A percentile compares a stretch with the other conserved stretches of the same genome.
These are phyloP conservation scores for Corella eumyota DNA, from an alignment of 23 tunicate species.

Conservation along the genomic window DNA sequence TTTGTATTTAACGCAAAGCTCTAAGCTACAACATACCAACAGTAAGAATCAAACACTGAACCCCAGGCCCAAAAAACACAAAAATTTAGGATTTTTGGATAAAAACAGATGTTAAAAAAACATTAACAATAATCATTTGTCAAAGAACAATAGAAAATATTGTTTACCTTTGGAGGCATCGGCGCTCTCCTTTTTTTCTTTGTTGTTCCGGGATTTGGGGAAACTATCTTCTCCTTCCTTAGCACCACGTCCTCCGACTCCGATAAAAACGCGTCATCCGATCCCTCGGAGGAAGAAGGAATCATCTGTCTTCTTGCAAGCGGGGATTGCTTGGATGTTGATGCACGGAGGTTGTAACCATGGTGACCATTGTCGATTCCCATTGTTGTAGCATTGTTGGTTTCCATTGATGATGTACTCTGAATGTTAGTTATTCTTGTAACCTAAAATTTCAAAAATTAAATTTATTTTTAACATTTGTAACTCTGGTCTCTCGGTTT, in stretches of 20 bases:
- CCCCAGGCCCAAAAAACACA: too few species aligned
- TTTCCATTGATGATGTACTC: not conserved
- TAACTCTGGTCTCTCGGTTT: too few species aligned
- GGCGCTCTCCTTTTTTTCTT: slow-evolving; percentile 69
- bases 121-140: too few species aligned
- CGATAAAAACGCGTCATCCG: slow-evolving; percentile 54
- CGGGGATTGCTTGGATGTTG: not conserved
- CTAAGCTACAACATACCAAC: too few species aligned
- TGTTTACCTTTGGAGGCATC: slow-evolving; percentile 36
- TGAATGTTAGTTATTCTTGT: slow-evolving; percentile 6
- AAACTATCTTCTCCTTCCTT: not conserved
- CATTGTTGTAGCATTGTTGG: too few species aligned
- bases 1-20: too few species aligned
- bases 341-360: slow-evolving; percentile 13
- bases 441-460: slow-evolving; percentile 1
- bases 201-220: slow-evolving; percentile 1
- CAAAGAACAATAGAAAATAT: too few species aligned
- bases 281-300: slow-evolving; percentile 11
- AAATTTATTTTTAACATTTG: too few species aligned
- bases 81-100: too few species aligned
- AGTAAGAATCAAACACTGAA: too few species aligned
- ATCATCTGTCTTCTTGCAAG: not conserved
- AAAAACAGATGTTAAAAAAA: too few species aligned
- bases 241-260: slow-evolving; percentile 52
- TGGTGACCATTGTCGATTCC: too few species aligned